phyloP scores from a whole-genome alignment of 2,888 invertebrate species.

The Cryptocephalus moraei region DNA sequence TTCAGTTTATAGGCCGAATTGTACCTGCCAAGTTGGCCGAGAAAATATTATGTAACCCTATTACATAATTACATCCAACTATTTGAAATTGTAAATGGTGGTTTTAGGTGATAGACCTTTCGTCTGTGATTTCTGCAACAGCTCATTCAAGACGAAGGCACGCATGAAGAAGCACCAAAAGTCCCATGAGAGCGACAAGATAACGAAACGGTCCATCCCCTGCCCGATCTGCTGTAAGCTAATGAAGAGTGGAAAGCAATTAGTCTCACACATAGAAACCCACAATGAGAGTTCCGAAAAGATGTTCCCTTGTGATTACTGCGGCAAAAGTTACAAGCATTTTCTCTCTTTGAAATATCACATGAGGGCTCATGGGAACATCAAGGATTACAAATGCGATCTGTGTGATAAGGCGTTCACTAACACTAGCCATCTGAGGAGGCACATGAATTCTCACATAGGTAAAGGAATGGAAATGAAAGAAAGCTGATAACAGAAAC shows the following conservation, averaged over 20 bases:
- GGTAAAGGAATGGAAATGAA: slow-evolving; percentile 13
- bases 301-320: slow-evolving; percentile 26
- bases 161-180: slow-evolving; percentile 29
- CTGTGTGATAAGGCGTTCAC: slow-evolving; percentile 29
- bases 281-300: slow-evolving; percentile 21
- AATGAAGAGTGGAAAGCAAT: slow-evolving; percentile 25
- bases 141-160: slow-evolving; percentile 30
- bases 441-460: slow-evolving; percentile 30
- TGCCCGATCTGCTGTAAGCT: slow-evolving; percentile 26
- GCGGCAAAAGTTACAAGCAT: slow-evolving; percentile 27
- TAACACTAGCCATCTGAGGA: slow-evolving; percentile 25
- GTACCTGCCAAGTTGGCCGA: no score
- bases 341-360: slow-evolving; percentile 24
- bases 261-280: slow-evolving; percentile 24
- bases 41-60: no score
- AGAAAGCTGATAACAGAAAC: no score
- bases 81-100: background rate
- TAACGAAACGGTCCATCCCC: slow-evolving; percentile 21
- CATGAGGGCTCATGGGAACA: slow-evolving; percentile 21
- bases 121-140: slow-evolving; percentile 28
- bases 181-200: slow-evolving; percentile 20
- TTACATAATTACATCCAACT: no score
- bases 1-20: no score
- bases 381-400: slow-evolving; percentile 25
- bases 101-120: slow-evolving; percentile 26